A percentile compares a stretch with the other conserved stretches of the same genome.
Conservation (phyloP, 1,140 invertebrate genomes). For the Oncopodura yosiiana region DNA sequence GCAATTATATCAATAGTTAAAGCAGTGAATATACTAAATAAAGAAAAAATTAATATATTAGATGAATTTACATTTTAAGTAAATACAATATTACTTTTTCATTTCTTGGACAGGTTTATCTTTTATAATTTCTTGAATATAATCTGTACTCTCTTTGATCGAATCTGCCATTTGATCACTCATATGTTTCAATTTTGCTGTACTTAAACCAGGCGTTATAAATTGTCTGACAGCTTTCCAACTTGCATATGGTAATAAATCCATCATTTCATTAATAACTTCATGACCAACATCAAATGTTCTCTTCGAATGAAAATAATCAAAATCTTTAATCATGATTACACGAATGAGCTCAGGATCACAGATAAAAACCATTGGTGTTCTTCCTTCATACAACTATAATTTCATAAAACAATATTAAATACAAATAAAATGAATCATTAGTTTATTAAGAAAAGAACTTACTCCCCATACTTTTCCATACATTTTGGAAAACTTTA, state of each 20-base stretch:
- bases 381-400: conserved; percentile 4
- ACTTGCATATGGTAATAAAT: conserved; percentile 6
- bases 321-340: conserved; percentile 13
- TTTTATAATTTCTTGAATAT: not conserved
- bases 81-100: conserved; percentile 2
- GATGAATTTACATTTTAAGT: not conserved
- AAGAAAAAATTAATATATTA: not conserved
- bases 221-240: not conserved
- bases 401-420: not conserved
- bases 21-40: conserved; percentile 9
- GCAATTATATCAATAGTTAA: conserved; percentile 23
- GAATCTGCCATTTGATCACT: too few relatives aligned
- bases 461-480: conserved; percentile 24
- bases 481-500: conserved; percentile 18
- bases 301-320: not conserved
- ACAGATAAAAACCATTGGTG: not conserved
- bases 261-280: conserved; percentile 9
- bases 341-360: conserved; percentile 10
- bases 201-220: not conserved
- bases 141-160: too few relatives aligned
- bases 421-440: not conserved
- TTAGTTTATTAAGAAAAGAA: not conserved
- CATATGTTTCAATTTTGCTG: too few relatives aligned
- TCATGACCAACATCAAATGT: not conserved
- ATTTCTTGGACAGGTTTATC: not conserved